phyloP scores from a whole-genome alignment of 2,888 invertebrate genomes.

The Limnephilus lunatus region DNA sequence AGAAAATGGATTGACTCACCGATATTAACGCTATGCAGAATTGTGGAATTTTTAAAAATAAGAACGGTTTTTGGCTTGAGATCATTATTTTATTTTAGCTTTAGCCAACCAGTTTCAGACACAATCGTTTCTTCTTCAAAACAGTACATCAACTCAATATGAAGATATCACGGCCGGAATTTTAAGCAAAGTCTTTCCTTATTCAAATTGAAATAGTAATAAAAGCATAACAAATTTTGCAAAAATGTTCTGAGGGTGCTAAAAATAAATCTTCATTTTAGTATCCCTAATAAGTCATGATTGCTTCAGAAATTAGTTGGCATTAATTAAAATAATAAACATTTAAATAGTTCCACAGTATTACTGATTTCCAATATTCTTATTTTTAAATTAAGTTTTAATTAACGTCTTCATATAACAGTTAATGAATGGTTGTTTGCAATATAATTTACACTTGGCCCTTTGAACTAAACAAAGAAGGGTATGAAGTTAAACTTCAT shows the following conservation, averaged over 20 bases:
- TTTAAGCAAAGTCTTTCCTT: too few species aligned
- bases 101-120: not conserved
- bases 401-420: not conserved
- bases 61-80: not conserved
- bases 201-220: too few species aligned
- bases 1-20: not conserved
- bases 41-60: not conserved
- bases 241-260: not conserved
- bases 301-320: not conserved
- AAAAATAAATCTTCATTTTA: not conserved
- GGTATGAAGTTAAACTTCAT: not conserved
- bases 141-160: not conserved
- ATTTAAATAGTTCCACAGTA: too few species aligned
- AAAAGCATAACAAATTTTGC: not conserved
- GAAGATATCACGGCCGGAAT: not conserved
- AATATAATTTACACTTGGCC: not conserved
- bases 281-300: not conserved
- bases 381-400: not conserved
- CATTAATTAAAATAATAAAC: not conserved
- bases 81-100: not conserved
- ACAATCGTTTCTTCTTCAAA: not conserved
- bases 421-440: not conserved
- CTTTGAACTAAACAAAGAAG: not conserved
- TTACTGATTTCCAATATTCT: not conserved
- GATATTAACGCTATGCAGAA: not conserved